Evolutionary conservation across 2,113 vertebrate species (phyloP).

Genomic region (Danionella cerebrum): DNA sequence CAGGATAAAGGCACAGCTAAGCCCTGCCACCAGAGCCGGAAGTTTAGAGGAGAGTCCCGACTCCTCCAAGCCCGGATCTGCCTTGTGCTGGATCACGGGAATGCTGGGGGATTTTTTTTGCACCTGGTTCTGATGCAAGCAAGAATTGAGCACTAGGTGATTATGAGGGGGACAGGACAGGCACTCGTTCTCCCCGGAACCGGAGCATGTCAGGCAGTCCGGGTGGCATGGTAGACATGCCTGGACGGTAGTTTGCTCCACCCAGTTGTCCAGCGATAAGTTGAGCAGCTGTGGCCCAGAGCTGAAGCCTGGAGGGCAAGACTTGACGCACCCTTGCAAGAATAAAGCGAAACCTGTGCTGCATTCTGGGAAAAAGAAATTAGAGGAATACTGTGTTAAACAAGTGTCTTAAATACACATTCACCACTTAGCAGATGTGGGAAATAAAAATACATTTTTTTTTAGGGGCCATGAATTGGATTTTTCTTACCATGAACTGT

Average conservation of each 20-base stretch:
- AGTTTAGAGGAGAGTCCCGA: slow-evolving; percentile 57
- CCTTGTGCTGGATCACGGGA: slow-evolving; percentile 18
- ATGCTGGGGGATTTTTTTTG: slow-evolving; percentile 74
- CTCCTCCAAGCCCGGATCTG: background rate
- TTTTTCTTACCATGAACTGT: too few species aligned
- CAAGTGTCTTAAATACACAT: too few species aligned
- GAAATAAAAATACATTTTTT: too few species aligned
- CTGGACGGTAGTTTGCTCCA: slow-evolving; percentile 76
- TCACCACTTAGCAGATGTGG: too few species aligned
- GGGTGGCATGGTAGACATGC: slow-evolving; percentile 83
- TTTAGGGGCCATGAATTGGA: too few species aligned
- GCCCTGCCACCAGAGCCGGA: slow-evolving; percentile 70
- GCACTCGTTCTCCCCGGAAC: slow-evolving; percentile 72
- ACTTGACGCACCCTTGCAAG: slow-evolving; percentile 87
- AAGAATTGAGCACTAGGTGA: slow-evolving; percentile 74
- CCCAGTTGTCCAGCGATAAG: slow-evolving; percentile 76
- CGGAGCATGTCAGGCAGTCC: slow-evolving; percentile 79
- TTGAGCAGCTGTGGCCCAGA: slow-evolving; percentile 69
- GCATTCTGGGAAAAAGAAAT: slow-evolving; percentile 71
- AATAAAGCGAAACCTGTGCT: slow-evolving; percentile 87
- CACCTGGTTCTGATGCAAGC: slow-evolving; percentile 86
- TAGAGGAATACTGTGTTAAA: too few species aligned
- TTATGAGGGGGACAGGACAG: slow-evolving; percentile 83
- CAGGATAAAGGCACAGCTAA: slow-evolving; percentile 84
- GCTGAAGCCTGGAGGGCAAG: slow-evolving; percentile 76